A percentile compares a stretch with the other conserved stretches of the same genome.
Conservation (phyloP, 2,113 vertebrate genomes). For the Copsychus sechellarum region DNA sequence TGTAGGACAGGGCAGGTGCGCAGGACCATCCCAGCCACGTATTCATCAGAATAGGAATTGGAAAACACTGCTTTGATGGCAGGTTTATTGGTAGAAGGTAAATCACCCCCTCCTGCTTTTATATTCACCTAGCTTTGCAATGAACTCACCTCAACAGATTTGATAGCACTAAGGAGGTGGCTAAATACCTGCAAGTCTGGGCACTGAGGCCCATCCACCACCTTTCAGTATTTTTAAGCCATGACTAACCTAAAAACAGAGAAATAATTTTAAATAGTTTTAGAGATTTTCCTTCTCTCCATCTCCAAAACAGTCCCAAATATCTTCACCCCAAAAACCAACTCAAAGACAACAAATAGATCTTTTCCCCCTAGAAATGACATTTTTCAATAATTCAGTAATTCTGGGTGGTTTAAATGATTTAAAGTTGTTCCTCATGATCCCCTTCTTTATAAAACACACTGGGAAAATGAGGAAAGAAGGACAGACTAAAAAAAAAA, state of each 20-base stretch:
- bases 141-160: rapidly evolving
- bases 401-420: rapidly evolving
- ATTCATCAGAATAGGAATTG: neutral
- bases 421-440: neutral
- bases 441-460: neutral
- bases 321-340: neutral
- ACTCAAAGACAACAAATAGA: neutral
- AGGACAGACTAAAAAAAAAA: rapidly evolving
- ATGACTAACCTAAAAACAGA: neutral
- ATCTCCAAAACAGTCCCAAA: rapidly evolving
- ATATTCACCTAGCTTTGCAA: neutral
- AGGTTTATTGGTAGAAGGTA: neutral
- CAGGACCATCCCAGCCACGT: neutral
- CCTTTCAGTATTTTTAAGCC: neutral
- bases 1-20: neutral
- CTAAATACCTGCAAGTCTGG: neutral
- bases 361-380: neutral
- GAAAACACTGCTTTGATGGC: neutral
- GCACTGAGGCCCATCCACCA: neutral
- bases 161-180: neutral
- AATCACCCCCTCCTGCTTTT: neutral
- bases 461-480: neutral
- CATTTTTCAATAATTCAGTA: neutral
- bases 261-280: neutral
- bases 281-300: neutral